These are phyloP conservation scores for Zosterops lateralis DNA, from an alignment of 2,113 vertebrate species.

Conservation along the genomic window DNA sequence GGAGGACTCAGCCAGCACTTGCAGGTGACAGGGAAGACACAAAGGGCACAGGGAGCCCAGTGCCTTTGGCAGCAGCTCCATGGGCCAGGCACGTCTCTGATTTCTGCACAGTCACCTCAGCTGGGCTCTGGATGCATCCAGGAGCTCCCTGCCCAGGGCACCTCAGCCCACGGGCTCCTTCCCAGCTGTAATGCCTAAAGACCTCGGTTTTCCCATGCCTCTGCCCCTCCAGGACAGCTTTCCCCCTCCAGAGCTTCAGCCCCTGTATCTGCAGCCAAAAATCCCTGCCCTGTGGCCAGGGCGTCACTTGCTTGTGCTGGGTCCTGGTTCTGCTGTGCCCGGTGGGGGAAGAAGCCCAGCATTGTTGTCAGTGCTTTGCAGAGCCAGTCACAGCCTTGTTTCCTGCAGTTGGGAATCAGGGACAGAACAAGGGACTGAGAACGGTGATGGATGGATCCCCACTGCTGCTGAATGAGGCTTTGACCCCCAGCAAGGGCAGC, in stretches of 20 bases:
- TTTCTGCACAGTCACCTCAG: not conserved
- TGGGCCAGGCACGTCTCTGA: not conserved
- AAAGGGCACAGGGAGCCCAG: not conserved
- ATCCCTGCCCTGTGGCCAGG: not conserved
- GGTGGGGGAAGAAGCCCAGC: not conserved
- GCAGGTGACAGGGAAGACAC: not conserved
- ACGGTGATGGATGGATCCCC: fast-evolving
- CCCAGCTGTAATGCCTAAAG: not conserved
- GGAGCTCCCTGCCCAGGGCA: not conserved
- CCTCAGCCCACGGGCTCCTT: not conserved
- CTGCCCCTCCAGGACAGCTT: not conserved
- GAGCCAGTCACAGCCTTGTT: constrained; percentile 32
- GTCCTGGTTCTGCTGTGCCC: not conserved
- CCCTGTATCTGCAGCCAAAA: not conserved
- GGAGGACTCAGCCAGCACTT: not conserved
- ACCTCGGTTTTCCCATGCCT: fast-evolving
- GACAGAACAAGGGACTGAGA: not conserved
- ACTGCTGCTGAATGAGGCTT: not conserved
- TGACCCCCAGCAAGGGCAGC: not conserved
- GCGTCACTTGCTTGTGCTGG: not conserved
- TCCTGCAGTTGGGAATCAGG: not conserved
- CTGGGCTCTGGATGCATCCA: fast-evolving
- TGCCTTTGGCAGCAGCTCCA: not conserved
- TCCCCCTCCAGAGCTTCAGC: not conserved
- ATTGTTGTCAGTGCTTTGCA: constrained; percentile 33